These are phyloP conservation scores for Microhierax caerulescens DNA, from an alignment of 2,797 vertebrate species.

Conservation along the genomic window DNA sequence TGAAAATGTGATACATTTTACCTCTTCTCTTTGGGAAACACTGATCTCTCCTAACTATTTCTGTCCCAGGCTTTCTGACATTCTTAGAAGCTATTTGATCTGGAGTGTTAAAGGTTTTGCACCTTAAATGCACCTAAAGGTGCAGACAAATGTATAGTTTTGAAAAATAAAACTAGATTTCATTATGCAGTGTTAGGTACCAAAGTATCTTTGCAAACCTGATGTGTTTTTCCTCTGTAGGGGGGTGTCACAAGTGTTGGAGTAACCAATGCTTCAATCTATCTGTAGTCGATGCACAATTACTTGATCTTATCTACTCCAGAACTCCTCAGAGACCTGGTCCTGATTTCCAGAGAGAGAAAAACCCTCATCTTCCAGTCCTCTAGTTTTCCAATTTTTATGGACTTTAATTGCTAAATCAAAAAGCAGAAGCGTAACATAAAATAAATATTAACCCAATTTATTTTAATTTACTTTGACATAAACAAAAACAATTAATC, in stretches of 20 bases:
- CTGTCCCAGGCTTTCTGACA: not conserved
- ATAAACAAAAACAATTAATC: not conserved
- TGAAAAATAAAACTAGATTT: not conserved
- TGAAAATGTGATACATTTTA: not conserved
- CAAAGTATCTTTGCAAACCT: not conserved
- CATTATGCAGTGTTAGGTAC: not conserved
- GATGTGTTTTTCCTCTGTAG: not conserved
- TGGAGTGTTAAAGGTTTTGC: not conserved
- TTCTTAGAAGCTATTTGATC: not conserved
- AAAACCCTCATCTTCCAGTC: not conserved
- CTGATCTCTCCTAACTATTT: not conserved
- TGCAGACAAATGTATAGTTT: not conserved
- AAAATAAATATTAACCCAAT: constrained; percentile 15
- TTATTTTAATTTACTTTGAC: not conserved
- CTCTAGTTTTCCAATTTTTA: not conserved
- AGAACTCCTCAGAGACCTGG: not conserved
- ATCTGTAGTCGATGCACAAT: not conserved
- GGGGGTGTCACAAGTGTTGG: not conserved
- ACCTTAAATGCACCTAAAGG: not conserved
- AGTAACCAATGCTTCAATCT: not conserved
- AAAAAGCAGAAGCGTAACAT: not conserved
- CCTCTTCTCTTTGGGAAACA: not conserved
- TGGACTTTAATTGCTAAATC: not conserved
- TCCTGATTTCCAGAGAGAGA: not conserved
- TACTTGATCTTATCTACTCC: not conserved